phyloP scores from a whole-genome alignment of 1,140 invertebrate genomes.

The Andricus grossulariae region DNA sequence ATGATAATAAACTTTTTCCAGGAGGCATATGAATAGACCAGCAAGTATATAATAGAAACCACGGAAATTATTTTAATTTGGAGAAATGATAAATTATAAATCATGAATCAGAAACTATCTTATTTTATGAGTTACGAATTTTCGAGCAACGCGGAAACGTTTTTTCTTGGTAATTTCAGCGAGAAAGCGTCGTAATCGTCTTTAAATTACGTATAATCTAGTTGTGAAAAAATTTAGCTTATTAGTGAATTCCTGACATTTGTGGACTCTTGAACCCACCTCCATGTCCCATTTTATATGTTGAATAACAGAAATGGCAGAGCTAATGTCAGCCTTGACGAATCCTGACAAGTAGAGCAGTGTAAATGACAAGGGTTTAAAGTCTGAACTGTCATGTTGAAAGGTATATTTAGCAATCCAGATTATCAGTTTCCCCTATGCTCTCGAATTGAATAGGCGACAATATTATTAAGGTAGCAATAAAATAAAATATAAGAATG shows the following conservation, averaged over 20 bases:
- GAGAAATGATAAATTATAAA: too few relatives aligned
- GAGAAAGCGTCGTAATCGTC: slow-evolving; percentile 6
- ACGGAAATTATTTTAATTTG: too few relatives aligned
- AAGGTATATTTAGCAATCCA: background rate
- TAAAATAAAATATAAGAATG: too few relatives aligned
- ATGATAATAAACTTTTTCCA: too few relatives aligned
- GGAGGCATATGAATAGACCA: too few relatives aligned
- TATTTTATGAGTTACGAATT: too few relatives aligned
- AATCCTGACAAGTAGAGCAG: slow-evolving; percentile 18
- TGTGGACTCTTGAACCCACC: background rate
- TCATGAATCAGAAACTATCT: too few relatives aligned
- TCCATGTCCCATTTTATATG: background rate
- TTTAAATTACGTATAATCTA: slow-evolving; percentile 19
- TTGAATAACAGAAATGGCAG: background rate
- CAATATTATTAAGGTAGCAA: too few relatives aligned
- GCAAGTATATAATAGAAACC: too few relatives aligned
- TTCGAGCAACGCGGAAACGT: background rate
- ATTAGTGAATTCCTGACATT: slow-evolving; percentile 7
- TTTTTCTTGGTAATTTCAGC: background rate
- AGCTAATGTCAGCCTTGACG: background rate
- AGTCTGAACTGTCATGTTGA: background rate
- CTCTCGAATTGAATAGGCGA: too few relatives aligned
- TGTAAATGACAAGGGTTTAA: slow-evolving; percentile 1
- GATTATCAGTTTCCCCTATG: background rate
- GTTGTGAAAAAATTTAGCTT: background rate